phyloP scores from a whole-genome alignment of 2,113 vertebrate genomes.

The Arizona elegans region DNA sequence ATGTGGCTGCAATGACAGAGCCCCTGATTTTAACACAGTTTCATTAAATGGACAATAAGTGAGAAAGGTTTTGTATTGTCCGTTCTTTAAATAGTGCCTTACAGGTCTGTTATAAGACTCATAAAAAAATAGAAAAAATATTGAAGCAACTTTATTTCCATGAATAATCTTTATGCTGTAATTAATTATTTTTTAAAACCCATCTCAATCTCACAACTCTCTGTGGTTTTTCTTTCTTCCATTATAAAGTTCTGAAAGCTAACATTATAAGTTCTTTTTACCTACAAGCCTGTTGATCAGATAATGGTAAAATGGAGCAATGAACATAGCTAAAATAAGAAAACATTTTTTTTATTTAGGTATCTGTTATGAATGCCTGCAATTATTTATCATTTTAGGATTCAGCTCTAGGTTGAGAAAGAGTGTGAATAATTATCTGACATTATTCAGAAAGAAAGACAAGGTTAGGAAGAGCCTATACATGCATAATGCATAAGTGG shows the following conservation, averaged over 20 bases:
- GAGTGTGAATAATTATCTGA: not conserved
- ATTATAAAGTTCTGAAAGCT: conserved; percentile 11
- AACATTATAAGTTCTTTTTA: not conserved
- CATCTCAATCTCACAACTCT: not conserved
- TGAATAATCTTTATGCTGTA: not conserved
- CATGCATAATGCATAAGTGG: not conserved
- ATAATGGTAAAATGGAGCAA: not conserved
- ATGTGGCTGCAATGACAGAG: not conserved
- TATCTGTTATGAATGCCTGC: not conserved
- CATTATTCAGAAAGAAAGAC: not conserved
- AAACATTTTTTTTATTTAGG: not conserved
- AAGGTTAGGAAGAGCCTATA: not conserved
- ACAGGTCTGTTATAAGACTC: not conserved
- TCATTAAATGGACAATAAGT: not conserved
- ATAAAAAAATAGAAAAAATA: not conserved
- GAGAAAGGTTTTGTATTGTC: not conserved
- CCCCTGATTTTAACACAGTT: not conserved
- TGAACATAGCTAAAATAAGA: not conserved
- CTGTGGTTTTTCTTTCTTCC: not conserved
- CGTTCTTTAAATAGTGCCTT: not conserved
- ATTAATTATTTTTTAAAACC: not conserved
- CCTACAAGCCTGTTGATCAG: not conserved
- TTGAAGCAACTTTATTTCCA: not conserved
- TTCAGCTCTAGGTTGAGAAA: not conserved
- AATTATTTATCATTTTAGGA: not conserved